Evolutionary conservation across 2,113 vertebrate species (phyloP), one percentile per base, ranked within the genome.

Genomic region (Anguilla rostrata): DNA sequence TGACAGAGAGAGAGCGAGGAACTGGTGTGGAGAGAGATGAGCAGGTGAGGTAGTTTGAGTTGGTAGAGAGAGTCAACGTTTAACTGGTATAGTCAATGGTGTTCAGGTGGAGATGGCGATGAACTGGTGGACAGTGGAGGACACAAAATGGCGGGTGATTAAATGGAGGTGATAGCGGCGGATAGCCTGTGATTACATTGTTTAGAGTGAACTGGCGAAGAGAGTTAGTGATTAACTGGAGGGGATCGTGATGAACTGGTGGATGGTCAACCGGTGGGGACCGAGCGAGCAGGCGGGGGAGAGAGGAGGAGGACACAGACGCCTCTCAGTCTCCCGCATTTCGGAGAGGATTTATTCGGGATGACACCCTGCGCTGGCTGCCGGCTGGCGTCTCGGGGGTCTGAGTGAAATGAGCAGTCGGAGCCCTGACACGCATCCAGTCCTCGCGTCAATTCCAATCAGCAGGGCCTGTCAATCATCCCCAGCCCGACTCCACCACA

Each of bases 381-480:
- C 83, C 75, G 90, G 71, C 57, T 90, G 84, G 89, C 87, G 83
- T 93, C 90, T 93, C 90, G 88, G 92, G 90, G 87, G 89, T 89
- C 90, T 91, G 86, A 49, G 89, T 86, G 89, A 95, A 94, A 94
- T 95, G 95, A 96, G 93, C 95, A 95, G 93, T 95, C 93, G 87
- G 92, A 92, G 90, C 90, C 80, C 91, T 94, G 94, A 95, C 94
- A 95, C 92, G 91, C 91, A 93, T 93, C 94, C 93, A 94, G 92
- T 91, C 90, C 90, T 90, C 87, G 88, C 86, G 93, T 95, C 95
- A 95, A 92, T 95, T 95, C 93, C 91, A 93, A 95, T 96, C 94
- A 94, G 92, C 87, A 56, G 91, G 71, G 87, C 84, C 90, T 92
- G 93, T 95, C 93, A 93, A 46, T 86, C 80, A 82, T 49, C 40